Conservation (phyloP, 1,140 invertebrate species). For the Paramacrobiotus metropolitanus region DNA sequence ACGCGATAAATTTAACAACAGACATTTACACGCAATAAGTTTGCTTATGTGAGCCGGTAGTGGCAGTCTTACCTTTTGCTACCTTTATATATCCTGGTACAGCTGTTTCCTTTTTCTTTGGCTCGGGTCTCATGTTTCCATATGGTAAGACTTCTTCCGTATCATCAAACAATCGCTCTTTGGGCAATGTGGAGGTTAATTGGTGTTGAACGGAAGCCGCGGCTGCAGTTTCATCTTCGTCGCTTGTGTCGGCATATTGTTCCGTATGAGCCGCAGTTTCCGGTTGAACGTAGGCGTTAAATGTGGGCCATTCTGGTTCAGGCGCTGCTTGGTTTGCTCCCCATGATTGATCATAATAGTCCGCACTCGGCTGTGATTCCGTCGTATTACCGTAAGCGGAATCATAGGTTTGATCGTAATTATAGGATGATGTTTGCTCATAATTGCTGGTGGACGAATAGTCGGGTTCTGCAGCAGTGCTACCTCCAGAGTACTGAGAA, state of each 20-base stretch:
- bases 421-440: no score
- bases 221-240: background rate
- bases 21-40: no score
- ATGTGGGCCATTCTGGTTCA: background rate
- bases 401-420: no score
- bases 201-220: no score
- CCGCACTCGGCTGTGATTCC: no score
- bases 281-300: conserved; percentile 17
- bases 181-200: background rate
- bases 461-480: no score
- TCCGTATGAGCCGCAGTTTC: background rate
- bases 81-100: background rate
- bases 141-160: background rate
- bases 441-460: no score
- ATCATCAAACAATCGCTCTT: background rate
- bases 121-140: background rate
- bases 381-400: no score
- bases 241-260: background rate
- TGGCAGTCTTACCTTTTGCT: conserved; percentile 3
- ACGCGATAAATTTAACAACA: no score
- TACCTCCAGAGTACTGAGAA: no score
- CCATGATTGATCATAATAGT: background rate
- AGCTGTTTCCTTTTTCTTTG: background rate
- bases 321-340: background rate
- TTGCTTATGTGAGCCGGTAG: no score